Conservation (phyloP, 2,113 vertebrate species). For the Stigmatopora argus region DNA sequence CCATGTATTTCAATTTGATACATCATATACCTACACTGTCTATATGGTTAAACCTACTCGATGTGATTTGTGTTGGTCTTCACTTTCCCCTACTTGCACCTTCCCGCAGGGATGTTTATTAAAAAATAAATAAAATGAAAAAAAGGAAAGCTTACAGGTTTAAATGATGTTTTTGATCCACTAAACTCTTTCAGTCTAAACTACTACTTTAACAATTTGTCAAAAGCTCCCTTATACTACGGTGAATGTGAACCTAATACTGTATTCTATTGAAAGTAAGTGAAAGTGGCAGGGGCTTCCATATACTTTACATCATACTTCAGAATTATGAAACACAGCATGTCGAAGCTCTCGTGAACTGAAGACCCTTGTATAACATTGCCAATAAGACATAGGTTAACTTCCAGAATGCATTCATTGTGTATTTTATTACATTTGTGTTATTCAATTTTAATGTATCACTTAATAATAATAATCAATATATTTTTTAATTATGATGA, state of each 20-base stretch:
- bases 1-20: slow-evolving; percentile 1
- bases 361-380: background rate
- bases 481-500: too few species aligned
- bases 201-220: background rate
- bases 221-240: background rate
- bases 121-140: background rate
- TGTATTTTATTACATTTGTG: background rate
- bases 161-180: background rate
- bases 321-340: background rate
- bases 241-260: background rate
- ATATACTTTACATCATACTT: background rate
- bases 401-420: background rate
- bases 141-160: slow-evolving; percentile 6
- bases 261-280: background rate
- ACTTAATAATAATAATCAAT: slow-evolving; percentile 6
- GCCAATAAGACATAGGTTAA: background rate
- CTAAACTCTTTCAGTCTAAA: background rate
- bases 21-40: slow-evolving; percentile 6
- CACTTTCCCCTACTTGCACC: background rate
- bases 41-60: slow-evolving; percentile 2
- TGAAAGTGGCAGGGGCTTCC: background rate
- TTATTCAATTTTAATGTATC: slow-evolving; percentile 31
- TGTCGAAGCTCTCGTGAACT: background rate
- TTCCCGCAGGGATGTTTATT: slow-evolving; percentile 14
- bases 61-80: background rate